A percentile compares a stretch with the other conserved stretches of the same genome.
These are phyloP conservation scores for Zhengitettix transpicula DNA, from an alignment of 2,888 invertebrate genomes.

Conservation along the genomic window DNA sequence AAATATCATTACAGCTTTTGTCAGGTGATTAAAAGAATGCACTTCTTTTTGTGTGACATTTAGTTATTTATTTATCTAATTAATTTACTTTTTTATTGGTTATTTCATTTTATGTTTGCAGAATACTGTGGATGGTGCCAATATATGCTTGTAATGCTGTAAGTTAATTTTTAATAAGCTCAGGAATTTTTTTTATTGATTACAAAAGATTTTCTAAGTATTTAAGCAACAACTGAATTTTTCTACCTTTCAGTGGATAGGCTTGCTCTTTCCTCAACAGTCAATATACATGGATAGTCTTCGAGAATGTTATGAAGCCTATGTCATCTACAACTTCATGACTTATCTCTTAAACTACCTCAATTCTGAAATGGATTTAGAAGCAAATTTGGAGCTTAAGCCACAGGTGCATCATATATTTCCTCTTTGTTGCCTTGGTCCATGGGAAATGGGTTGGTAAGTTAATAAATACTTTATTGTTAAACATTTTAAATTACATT, in stretches of 20 bases:
- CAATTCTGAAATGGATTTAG: slow-evolving; percentile 69
- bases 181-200: no score
- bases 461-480: slow-evolving; percentile 1
- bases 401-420: slow-evolving; percentile 79
- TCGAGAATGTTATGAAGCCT: slow-evolving; percentile 93
- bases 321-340: slow-evolving; percentile 97
- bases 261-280: slow-evolving; percentile 67
- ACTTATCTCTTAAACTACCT: slow-evolving; percentile 82
- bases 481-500: no score
- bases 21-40: no score
- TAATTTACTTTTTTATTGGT: no score
- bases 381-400: slow-evolving; percentile 61
- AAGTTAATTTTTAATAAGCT: no score
- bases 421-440: slow-evolving; percentile 78
- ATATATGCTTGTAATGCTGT: slow-evolving; percentile 90
- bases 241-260: slow-evolving; percentile 51
- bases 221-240: no score
- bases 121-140: slow-evolving; percentile 94
- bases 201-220: no score
- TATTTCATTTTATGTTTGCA: slow-evolving; percentile 26
- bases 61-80: no score
- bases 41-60: no score
- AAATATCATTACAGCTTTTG: no score
- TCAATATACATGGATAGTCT: slow-evolving; percentile 87
- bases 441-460: slow-evolving; percentile 84